Base-by-base conservation (phyloP, 2,888 invertebrate species). In the Melolontha melolontha region DNA sequence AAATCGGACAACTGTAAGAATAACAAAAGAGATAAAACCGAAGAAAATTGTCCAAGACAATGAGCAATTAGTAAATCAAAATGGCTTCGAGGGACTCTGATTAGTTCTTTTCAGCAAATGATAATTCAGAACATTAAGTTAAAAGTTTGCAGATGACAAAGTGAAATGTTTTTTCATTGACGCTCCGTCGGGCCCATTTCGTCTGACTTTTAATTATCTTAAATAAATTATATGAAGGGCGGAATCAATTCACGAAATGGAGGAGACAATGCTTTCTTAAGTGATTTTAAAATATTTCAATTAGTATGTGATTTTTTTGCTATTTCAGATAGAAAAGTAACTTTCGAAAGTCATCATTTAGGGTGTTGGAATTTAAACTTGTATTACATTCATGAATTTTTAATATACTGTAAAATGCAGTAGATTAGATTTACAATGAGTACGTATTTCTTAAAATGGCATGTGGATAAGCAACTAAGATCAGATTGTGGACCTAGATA, bases 51-150 rank as follows among this genome's bases (percentile, higher is more conserved):
- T 67, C 65, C 64, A 63, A 66, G 64, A 68, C 69, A 70, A 71
- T 68, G 70, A 66, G 50, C 70, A 71, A 71, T 71, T 71, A 71
- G 67, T 69, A 70, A 70, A 71, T 71, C 67, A 68, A 67, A 64
- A 69, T 63, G 64, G 42, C 63, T 66, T 64, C 71, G 67, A 70
- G 66, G 70, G 66, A 68, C 67, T 68, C 67, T 70, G 68, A 74
- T 71, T 73, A 72, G 66, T 70, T 72, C 72, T 71, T 74, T 74
- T 73, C 70, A 71, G 71, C 69, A 70, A 69, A 71, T 71, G 69
- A 70, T 72, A 74, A 74, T 74, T 74, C 71, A 68, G 70, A 73
- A 72, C 72, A 72, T 74, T 74, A 71, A 74, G 71, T 72, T 74
- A 72, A 74, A 74, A 74, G 67, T 74, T 72, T 68, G 70, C 70